These are phyloP conservation scores for Chymomyza caudatula DNA, from an alignment of 2,888 invertebrate genomes.

Conservation along the genomic window DNA sequence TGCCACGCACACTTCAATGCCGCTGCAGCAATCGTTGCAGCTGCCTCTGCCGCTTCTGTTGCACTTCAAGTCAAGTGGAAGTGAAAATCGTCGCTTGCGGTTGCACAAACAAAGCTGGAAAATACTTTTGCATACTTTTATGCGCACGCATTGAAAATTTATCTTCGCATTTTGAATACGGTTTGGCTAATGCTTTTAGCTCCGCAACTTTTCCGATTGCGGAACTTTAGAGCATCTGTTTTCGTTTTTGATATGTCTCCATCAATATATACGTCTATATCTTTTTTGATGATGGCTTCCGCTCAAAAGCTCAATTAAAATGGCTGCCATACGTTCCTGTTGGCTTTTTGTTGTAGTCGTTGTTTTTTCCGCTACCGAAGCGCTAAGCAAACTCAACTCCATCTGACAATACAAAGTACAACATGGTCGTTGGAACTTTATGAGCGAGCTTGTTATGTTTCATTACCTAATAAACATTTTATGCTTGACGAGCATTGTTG, in stretches of 20 bases:
- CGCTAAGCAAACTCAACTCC: slow-evolving; percentile 12
- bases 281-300: neutral
- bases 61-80: slow-evolving; percentile 47
- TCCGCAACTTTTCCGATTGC: neutral
- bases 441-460: slow-evolving; percentile 54
- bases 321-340: neutral
- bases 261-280: neutral
- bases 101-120: slow-evolving; percentile 34
- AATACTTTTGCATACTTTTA: slow-evolving; percentile 53
- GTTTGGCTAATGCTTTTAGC: slow-evolving; percentile 45
- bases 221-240: neutral
- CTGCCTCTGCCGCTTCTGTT: neutral
- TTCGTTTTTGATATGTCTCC: neutral
- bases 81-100: slow-evolving; percentile 46
- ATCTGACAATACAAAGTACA: slow-evolving; percentile 31
- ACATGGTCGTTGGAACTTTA: slow-evolving; percentile 55
- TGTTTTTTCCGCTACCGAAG: slow-evolving; percentile 17
- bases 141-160: slow-evolving; percentile 49
- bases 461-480: slow-evolving; percentile 67
- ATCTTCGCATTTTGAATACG: slow-evolving; percentile 28
- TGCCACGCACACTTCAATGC: slow-evolving; percentile 10
- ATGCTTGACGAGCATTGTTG: slow-evolving; percentile 26
- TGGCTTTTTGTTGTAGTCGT: neutral
- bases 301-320: slow-evolving; percentile 56
- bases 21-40: neutral